Evolutionary conservation across 2,888 invertebrate genomes (phyloP).

Genomic region (Pyrrhosoma nymphula): DNA sequence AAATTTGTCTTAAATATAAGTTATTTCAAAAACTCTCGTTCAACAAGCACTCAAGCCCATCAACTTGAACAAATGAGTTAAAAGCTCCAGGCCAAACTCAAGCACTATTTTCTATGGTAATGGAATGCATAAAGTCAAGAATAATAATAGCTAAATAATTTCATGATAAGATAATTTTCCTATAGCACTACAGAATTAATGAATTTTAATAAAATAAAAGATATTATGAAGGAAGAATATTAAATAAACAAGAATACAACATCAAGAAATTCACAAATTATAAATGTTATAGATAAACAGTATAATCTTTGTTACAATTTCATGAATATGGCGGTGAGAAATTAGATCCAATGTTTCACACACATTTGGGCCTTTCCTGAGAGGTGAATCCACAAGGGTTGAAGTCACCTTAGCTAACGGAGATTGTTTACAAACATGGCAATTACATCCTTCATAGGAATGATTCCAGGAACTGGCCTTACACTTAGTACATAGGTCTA

Average conservation of each 20-base stretch:
- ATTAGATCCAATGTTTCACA: too few species aligned
- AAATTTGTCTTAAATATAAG: not conserved
- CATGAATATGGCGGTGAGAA: too few species aligned
- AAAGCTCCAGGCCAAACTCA: not conserved
- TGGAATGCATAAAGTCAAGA: not conserved
- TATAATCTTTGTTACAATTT: too few species aligned
- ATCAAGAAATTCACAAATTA: too few species aligned
- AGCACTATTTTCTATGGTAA: not conserved
- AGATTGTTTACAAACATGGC: too few species aligned
- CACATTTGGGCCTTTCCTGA: too few species aligned
- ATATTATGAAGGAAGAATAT: not conserved
- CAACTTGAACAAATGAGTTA: not conserved
- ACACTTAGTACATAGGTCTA: too few species aligned
- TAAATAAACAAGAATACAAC: not conserved
- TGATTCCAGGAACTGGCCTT: too few species aligned
- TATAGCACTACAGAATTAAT: not conserved
- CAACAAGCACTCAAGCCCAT: not conserved
- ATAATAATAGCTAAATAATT: not conserved
- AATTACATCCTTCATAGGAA: too few species aligned
- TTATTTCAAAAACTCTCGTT: not conserved
- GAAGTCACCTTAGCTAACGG: too few species aligned
- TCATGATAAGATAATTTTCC: not conserved
- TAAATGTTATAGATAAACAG: too few species aligned
- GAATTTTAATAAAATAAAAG: not conserved
- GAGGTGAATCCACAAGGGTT: too few species aligned